Percentiles rank a stretch among this genome's conserved stretches.
Evolutionary conservation across 2,113 vertebrate species (phyloP).

Genomic region (Paralichthys olivaceus): DNA sequence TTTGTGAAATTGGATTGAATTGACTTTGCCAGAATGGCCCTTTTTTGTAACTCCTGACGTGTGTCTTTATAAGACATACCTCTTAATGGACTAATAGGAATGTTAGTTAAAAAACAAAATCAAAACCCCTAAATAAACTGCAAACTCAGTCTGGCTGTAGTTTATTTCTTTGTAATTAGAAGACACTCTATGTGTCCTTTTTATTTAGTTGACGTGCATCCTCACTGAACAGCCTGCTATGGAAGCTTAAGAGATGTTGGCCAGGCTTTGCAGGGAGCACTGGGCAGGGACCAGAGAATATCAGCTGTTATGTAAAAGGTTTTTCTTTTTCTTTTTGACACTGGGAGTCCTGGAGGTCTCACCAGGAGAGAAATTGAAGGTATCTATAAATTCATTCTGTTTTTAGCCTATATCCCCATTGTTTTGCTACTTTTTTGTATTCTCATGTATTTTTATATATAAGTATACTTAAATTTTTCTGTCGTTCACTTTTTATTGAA

Average conservation of each 20-base stretch:
- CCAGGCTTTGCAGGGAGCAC: constrained; percentile 57
- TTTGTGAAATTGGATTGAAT: constrained; percentile 67
- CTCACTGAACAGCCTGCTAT: constrained; percentile 45
- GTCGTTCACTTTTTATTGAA: constrained; percentile 86
- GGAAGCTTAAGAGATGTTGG: constrained; percentile 45
- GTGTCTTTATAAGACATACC: constrained; percentile 78
- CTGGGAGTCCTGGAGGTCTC: constrained; percentile 65
- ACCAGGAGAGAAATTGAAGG: constrained; percentile 76
- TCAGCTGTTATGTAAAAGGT: constrained; percentile 60
- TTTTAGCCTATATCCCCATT: constrained; percentile 82
- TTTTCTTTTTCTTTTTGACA: constrained; percentile 52
- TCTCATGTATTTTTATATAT: constrained; percentile 87
- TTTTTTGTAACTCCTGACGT: constrained; percentile 50
- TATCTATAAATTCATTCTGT: constrained; percentile 80
- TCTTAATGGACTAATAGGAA: constrained; percentile 79
- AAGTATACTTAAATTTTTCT: constrained; percentile 84
- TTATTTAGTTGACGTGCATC: constrained; percentile 59
- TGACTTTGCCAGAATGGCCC: constrained; percentile 51
- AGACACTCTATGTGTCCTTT: constrained; percentile 61
- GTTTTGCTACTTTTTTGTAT: constrained; percentile 86
- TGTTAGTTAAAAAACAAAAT: constrained; percentile 62
- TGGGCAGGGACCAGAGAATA: constrained; percentile 79
- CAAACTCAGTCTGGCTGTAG: constrained; percentile 62
- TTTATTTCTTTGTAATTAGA: constrained; percentile 69
- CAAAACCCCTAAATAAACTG: constrained; percentile 52